Evolutionary conservation across 2,888 invertebrate species (phyloP).

Genomic region (Parapristionchus giblindavisi): DNA sequence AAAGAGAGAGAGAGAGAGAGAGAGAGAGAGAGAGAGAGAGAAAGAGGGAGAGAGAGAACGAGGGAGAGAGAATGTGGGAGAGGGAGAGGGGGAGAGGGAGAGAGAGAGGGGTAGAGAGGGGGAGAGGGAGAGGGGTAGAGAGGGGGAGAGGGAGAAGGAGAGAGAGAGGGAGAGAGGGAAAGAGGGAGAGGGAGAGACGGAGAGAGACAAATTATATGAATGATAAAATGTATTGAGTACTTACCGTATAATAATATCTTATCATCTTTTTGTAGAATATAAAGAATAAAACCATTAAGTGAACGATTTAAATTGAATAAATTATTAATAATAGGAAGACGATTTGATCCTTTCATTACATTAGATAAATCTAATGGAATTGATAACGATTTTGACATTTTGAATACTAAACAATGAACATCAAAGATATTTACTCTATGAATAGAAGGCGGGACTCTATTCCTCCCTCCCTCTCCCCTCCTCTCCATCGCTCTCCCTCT

Average conservation of each 20-base stretch:
- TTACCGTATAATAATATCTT: not conserved
- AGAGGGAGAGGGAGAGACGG: not conserved
- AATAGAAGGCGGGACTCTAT: constrained; percentile 1
- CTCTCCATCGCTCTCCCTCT: constrained; percentile 1
- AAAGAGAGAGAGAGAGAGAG: too few species aligned
- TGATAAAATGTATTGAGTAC: constrained; percentile 12
- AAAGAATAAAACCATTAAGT: constrained; percentile 34
- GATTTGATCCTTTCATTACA: constrained; percentile 47
- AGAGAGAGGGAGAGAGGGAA: constrained; percentile 1
- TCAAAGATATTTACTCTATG: not conserved
- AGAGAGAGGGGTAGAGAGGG: too few species aligned
- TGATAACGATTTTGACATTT: constrained; percentile 47
- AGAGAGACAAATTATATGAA: not conserved
- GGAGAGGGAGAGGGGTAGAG: too few species aligned
- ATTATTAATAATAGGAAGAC: constrained; percentile 27
- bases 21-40: too few species aligned
- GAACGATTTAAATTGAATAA: constrained; percentile 1
- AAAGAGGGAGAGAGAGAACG: too few species aligned
- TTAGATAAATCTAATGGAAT: constrained; percentile 53
- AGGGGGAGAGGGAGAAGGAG: too few species aligned
- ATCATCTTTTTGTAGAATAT: constrained; percentile 9
- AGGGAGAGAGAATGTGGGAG: too few species aligned
- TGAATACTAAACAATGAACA: not conserved
- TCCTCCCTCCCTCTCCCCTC: not conserved
- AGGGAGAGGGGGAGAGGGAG: too few species aligned